Base-by-base conservation (phyloP, 2,797 vertebrate species). In the Pangasius krempfi region DNA sequence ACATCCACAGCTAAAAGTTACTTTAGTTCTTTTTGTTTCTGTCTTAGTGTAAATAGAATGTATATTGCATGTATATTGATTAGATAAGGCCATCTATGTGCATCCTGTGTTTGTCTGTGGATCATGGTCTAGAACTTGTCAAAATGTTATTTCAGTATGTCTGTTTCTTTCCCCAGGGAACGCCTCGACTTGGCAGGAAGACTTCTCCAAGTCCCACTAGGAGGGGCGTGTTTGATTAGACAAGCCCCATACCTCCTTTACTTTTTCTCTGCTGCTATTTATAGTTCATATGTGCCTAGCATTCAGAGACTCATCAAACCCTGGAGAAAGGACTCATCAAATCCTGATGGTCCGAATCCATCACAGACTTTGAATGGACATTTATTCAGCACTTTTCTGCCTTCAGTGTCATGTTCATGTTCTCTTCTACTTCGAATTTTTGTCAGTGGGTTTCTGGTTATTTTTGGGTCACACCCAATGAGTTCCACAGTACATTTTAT, bases 151-250 rank as follows among this genome's bases (percentile, higher is more conserved):
- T 27, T 33, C n/a, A 87, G 44, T 18, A 66, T 88, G 30, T 91
- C 20, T 85, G 25, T 84, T 52, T 14, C n/a, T 30, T 90, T 1
- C 92, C 72, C n/a, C 89, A 99, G 98, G 97, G 98, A 88, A 99
- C 98, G 1, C 98, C 98, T 47, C 96, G 98, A 88, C 97, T 99
- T 84, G 94, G 97, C 95, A 97, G 98, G 90, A 99, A 98, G 95
- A 97, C 94, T 3, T 98, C 98, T 75, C 97, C 98, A 5, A 97
- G 97, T 93, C 97, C 97, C 64, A 97, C 98, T 47, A 97, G 97
- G 90, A 96, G 96, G 94, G 93, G 96, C 89, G 94, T 97, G 1
- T 98, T 98, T 92, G 98, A 99, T 88, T 97, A 96, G 95, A 93
- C 72, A 81, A 72, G 60, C 79, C 47, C 83, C 82, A 87, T 78